Conservation (phyloP, 1,140 invertebrate genomes). For the Drosophila teissieri region DNA sequence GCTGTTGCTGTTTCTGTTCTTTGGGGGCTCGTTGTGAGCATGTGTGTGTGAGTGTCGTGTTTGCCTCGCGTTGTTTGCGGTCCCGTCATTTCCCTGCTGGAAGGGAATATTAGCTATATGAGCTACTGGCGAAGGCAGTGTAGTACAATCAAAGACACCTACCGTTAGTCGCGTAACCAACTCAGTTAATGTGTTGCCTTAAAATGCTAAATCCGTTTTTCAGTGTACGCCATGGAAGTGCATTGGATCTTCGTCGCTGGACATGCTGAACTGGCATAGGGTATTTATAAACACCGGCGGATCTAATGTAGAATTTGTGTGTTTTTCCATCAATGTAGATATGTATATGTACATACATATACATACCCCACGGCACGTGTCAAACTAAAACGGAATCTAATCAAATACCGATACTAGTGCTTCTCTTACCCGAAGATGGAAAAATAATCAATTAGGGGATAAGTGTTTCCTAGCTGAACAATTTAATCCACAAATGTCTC, state of each 20-base stretch:
- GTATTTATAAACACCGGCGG: constrained; percentile 27
- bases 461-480: neutral
- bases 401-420: neutral
- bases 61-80: constrained; percentile 35
- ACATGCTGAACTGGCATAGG: neutral
- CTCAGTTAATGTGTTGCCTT: too few relatives aligned
- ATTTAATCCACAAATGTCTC: neutral
- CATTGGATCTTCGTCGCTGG: neutral
- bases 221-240: neutral
- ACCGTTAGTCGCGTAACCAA: too few relatives aligned
- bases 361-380: neutral
- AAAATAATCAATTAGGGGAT: constrained; percentile 1
- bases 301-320: constrained; percentile 9
- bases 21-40: constrained; percentile 31
- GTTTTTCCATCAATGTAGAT: constrained; percentile 13
- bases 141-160: too few relatives aligned
- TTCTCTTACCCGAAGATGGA: neutral
- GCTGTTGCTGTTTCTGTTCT: constrained; percentile 14
- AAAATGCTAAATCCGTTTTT: too few relatives aligned
- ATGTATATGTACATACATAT: constrained; percentile 4
- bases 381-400: neutral
- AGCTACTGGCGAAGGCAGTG: neutral
- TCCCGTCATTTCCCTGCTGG: neutral
- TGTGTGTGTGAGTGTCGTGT: constrained; percentile 15
- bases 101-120: neutral